Base-by-base conservation (phyloP, 2,113 vertebrate species). In the Caranx ignobilis region DNA sequence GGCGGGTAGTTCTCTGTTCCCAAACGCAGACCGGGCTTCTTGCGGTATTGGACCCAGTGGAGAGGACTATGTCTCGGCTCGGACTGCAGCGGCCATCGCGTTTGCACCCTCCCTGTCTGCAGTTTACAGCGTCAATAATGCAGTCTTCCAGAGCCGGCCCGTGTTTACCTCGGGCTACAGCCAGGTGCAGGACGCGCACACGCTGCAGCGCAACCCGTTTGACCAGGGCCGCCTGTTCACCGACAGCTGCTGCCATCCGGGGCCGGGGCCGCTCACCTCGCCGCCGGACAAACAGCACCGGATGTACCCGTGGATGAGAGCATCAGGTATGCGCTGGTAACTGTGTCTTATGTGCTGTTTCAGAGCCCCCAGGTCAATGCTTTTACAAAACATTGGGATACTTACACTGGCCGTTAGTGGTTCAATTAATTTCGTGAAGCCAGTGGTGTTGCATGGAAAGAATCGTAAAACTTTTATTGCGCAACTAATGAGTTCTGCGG, bases 401-500 rank as follows among this genome's bases (percentile, higher is more conserved):
- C 82, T 94, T 92, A 93, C 93, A 85, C 77, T 90, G 93, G 90
- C 89, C 92, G 92, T 96, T 94, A 95, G 95, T 94, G 95, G 91
- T 95, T 96, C 96, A 95, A 95, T 97, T 97, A 95, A 94, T 96
- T 95, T 95, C 87, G 91, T 92, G 69, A 94, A 96, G 92, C 94
- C 95, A 89, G 73, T 94, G 95, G 94, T 95, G 96, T 96, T 97
- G 96, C 96, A 95, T 95, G 95, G 95, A 96, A 96, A 96, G 95
- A 93, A 96, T 94, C 96, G 95, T 98, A 97, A 97, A 97, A 97
- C 93, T 96, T 98, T 97, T 98, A 98, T 96, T 94, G 91, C 87
- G 87, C 91, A 93, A 91, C 91, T 95, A 94, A 94, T 95, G 92
- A 95, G 92, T 94, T 94, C 87, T 90, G 82, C 85, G 88, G 92